Evolutionary conservation across 2,888 invertebrate species (phyloP).

Genomic region (Polymixis flavicincta): DNA sequence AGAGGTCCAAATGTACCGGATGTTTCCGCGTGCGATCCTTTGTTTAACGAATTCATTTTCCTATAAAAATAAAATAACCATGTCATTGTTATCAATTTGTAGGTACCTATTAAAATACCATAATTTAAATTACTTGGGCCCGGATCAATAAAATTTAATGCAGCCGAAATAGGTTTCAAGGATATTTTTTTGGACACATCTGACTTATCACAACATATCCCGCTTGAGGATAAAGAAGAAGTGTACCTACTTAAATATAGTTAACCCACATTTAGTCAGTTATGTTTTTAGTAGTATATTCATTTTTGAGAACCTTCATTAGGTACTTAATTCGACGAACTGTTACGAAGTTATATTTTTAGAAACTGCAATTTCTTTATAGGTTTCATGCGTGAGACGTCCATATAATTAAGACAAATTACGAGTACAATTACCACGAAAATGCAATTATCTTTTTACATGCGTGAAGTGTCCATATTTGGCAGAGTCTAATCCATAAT

Average conservation of each 20-base stretch:
- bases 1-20: slow-evolving; percentile 97
- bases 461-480: background rate
- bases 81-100: slow-evolving; percentile 19
- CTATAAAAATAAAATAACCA: slow-evolving; percentile 65
- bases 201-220: background rate
- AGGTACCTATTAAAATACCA: background rate
- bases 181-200: background rate
- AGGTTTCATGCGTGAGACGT: slow-evolving; percentile 5
- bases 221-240: background rate
- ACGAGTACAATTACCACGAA: background rate
- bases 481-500: slow-evolving; percentile 1
- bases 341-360: slow-evolving; percentile 3
- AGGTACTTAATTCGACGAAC: background rate
- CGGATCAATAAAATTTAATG: background rate
- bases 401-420: background rate
- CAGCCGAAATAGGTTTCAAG: background rate
- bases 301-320: background rate
- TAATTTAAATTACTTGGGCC: slow-evolving; percentile 3
- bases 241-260: background rate
- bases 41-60: slow-evolving; percentile 98
- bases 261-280: background rate
- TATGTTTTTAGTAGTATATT: background rate
- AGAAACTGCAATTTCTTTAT: background rate
- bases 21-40: slow-evolving; percentile 94
- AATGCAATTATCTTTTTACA: slow-evolving; percentile 13